Base-by-base conservation (phyloP, 30 jellyfish, hydroid and myxozoan genomes). In the Aurelia coerulea region DNA sequence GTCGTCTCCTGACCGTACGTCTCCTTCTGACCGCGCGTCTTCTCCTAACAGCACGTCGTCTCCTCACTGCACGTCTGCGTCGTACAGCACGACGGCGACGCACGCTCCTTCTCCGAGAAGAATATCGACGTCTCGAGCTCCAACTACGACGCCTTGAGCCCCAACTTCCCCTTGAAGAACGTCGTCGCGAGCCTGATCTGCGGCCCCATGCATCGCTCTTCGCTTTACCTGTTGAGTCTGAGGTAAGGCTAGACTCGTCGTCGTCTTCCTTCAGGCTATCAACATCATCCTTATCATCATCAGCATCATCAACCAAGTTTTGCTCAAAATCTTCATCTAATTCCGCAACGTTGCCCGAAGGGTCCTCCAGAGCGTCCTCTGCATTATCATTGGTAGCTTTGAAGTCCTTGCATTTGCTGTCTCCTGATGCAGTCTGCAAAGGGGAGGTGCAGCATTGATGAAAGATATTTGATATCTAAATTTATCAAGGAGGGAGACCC, bases 71-170 rank as follows among this genome's bases (percentile, higher is more conserved):
- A 3, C 81, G 62, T 71, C 81, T 71, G 16, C 65, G 37, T 37
- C 81, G 9, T 35, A 71, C 64, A 4, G 33, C 23, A 10, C 81
- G 62, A 7, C 87, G 52, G 50, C 87, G 87, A 0, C 79, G 15
- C 42, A n/a, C 32, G 32, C 79, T 15, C 37, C 93, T 73, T 84
- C 93, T 58, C 3, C 87, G 65, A 46, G 56, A 35, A 35, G 54
- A n/a, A 3, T 41, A 3, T 39, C 92, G 33, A 35, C 92, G 58
- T 4, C 92, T 31, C 15, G 51, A 2, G 46, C 60, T 37, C 68
- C 73, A 65, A 50, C 76, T 76, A 65, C 76, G 53, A n/a, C 70
- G 31, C 13, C 70, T 60, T n/a, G 70, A 60, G 31, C 70, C 32
- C 70, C 70, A 60, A 60, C 35, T 10, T n/a, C 70, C 70, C 13